Base-by-base conservation (phyloP, 2,113 vertebrate species). In the Planiliza haematocheilus region DNA sequence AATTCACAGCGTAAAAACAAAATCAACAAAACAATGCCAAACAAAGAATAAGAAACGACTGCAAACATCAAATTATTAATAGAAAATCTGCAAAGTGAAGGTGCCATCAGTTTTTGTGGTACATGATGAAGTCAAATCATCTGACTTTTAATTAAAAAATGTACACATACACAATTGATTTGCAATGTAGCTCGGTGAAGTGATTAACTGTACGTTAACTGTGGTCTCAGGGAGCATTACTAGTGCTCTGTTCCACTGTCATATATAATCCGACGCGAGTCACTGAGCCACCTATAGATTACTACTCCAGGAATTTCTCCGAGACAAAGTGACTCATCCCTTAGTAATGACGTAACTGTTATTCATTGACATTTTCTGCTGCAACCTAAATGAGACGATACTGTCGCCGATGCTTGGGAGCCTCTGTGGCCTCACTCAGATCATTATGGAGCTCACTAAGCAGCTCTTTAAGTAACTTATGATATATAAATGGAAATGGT, bases 321-420 rank as follows among this genome's bases (percentile, higher is more conserved):
- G 1, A 84, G 78, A 77, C 53, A 67, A 76, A 77, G 58, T 79
- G 74, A 87, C 68, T 83, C 72, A 88, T 18, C 53, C 56, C 81
- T 73, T 76, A 30, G 51, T 77, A 77, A 83, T 49, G 75, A 80
- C 62, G 64, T 59, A 67, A 50, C 67, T 50, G 64, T 77, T 65
- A 90, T 82, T 86, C 70, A 83, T 14, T 82, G 76, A 81, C 74
- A 84, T 86, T 84, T 88, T 58, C 63, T 67, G 66, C 76, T 77
- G 70, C 55, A 68, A 65, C 42, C 24, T 8, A 52, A 75, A 65
- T 42, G 16, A 42, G 72, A 58, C 2, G 37, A 55, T 64, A 52
- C 49, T 13, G 67, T 73, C 38, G 59, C 46, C 64, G 52, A 41
- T 63, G 46, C 71, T 56, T n/a, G 24, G 38, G 50, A 67, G 57